Base-by-base conservation (phyloP, 1,140 invertebrate species). In the Cryptotermes secundus region DNA sequence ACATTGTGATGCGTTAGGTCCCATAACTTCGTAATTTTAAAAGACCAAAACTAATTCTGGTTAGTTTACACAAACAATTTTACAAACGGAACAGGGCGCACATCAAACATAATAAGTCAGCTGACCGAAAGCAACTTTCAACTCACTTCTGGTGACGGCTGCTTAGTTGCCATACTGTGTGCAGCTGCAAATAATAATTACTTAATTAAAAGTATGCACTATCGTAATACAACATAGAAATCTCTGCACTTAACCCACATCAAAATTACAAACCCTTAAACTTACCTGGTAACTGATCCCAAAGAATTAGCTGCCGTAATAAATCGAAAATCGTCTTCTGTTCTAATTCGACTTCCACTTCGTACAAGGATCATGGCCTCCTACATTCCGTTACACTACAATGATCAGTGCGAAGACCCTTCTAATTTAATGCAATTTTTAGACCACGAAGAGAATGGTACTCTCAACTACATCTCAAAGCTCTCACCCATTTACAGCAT, bases 101-200 rank as follows among this genome's bases (percentile, higher is more conserved):
- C 26, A 31, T 31, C 59, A 26, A 72, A 31, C 14, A 0, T 31
- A 72, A 59, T n/a, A n/a, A 72, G 59, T 72, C 59, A 72, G 59
- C 59, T 72, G 59, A 72, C 59, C n/a, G 59, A 72, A n/a, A 7
- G 59, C 59, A n/a, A 72, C 59, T 72, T 72, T 72, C 59, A 72
- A 31, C 9, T 72, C 59, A 72, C 59, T 72, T 72, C 26, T 72
- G 59, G n/a, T 72, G 59, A 72, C 59, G 59, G 59, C n/a, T 72
- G 59, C 59, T 72, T 31, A 72, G 59, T 72, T 72, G 59, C 59
- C 59, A 72, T 72, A 72, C 59, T 72, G 59, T 31, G 12, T 72
- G 59, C 59, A 72, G 59, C 59, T 72, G 59, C 26, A 72, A 72
- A 31, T 14, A 72, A 72, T 72, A 72, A 72, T 72, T 72, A 72